Percentiles rank a stretch among this genome's conserved stretches.
These are phyloP conservation scores for Drosophila oshimai DNA, from an alignment of 1,140 invertebrate species.

Conservation along the genomic window DNA sequence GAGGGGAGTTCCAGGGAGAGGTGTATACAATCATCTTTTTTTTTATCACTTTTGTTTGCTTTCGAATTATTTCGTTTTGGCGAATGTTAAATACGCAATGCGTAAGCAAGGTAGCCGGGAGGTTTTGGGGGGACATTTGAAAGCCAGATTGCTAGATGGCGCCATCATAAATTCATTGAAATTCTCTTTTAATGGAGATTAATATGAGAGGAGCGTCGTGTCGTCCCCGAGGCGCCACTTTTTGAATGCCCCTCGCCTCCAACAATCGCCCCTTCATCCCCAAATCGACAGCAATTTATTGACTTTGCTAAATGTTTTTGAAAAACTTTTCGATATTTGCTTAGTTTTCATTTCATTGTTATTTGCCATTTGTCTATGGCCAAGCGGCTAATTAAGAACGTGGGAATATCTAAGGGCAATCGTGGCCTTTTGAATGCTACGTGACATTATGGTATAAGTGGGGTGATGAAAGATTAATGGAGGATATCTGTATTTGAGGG, in stretches of 20 bases:
- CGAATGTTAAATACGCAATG: constrained; percentile 46
- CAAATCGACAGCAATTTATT: constrained; percentile 37
- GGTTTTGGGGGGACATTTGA: constrained; percentile 20
- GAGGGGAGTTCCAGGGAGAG: background rate
- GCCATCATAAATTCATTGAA: constrained; percentile 76
- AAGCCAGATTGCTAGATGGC: constrained; percentile 65
- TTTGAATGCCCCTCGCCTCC: no score
- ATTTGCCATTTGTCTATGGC: constrained; percentile 23
- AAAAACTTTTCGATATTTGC: constrained; percentile 58
- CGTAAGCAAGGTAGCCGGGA: constrained; percentile 43
- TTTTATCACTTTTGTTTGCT: constrained; percentile 37
- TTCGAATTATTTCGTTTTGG: constrained; percentile 50
- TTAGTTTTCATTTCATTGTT: constrained; percentile 45
- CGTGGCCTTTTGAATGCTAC: background rate
- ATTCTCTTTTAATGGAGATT: constrained; percentile 81
- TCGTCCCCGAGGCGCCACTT: constrained; percentile 23
- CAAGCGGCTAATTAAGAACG: constrained; percentile 65
- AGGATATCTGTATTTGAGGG: background rate
- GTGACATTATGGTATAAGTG: constrained; percentile 23
- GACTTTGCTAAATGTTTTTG: constrained; percentile 77
- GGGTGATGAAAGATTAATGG: constrained; percentile 9
- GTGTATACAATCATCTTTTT: constrained; percentile 26
- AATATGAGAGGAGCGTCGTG: constrained; percentile 46
- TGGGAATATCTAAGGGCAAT: constrained; percentile 47
- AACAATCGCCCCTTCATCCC: background rate